phyloP scores from a whole-genome alignment of 2,797 vertebrate genomes.

The Protosalanx chinensis region DNA sequence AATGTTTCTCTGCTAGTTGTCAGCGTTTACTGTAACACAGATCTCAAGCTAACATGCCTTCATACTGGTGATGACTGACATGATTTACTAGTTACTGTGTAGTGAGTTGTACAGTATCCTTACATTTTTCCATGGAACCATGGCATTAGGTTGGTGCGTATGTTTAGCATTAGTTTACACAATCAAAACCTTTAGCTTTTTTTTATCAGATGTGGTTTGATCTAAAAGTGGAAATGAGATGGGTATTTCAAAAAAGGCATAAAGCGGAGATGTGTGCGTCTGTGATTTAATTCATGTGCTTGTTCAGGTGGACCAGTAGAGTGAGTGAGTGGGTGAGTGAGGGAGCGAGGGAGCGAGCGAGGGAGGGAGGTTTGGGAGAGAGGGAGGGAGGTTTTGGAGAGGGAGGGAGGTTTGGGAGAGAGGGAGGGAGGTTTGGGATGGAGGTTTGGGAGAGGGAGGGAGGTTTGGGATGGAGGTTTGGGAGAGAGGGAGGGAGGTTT shows the following conservation, averaged over 20 bases:
- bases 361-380: constrained; percentile 1
- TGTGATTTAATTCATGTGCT: constrained; percentile 21
- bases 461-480: constrained; percentile 4
- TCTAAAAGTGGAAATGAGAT: background rate
- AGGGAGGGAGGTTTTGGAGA: background rate
- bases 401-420: constrained; percentile 1
- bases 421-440: background rate
- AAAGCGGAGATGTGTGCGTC: constrained; percentile 42
- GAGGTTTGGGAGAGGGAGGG: background rate
- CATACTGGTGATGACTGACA: too few relatives aligned
- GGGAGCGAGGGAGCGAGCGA: constrained; percentile 16
- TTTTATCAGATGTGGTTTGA: constrained; percentile 1
- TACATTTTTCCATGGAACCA: background rate
- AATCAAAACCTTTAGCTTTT: constrained; percentile 76
- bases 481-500: background rate
- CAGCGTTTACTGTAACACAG: background rate
- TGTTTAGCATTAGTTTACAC: constrained; percentile 77
- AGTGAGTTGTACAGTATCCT: background rate
- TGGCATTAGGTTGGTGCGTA: constrained; percentile 71
- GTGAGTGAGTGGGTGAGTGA: constrained; percentile 30
- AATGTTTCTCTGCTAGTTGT: background rate
- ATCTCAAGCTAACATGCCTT: background rate
- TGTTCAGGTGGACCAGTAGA: constrained; percentile 48
- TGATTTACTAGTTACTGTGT: background rate
- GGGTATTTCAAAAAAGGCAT: constrained; percentile 60